Conservation (phyloP, 2,797 vertebrate species). For the Chiroxiphia lanceolata region DNA sequence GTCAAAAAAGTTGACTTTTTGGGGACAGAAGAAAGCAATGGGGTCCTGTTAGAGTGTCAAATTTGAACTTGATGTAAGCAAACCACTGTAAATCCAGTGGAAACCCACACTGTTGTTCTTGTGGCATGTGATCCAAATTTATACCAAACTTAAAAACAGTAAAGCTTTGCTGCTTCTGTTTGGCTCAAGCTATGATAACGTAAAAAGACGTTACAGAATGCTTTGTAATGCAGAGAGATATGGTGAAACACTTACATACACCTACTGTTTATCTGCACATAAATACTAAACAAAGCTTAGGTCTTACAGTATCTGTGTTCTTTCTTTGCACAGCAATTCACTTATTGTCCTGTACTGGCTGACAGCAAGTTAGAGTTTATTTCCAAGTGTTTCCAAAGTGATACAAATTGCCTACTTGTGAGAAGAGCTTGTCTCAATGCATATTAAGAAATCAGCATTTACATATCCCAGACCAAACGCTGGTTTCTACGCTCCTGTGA, state of each 20-base stretch:
- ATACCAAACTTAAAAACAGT: neutral
- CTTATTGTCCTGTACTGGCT: neutral
- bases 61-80: neutral
- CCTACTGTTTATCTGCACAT: neutral
- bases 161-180: neutral
- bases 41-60: neutral
- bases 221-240: neutral
- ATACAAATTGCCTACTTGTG: neutral
- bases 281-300: neutral
- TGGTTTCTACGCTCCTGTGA: neutral
- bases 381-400: neutral
- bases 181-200: neutral
- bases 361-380: neutral
- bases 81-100: neutral
- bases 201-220: neutral
- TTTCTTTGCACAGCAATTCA: neutral
- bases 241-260: neutral
- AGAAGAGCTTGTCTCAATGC: neutral
- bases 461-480: neutral
- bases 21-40: neutral
- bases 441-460: neutral
- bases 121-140: neutral
- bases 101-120: neutral
- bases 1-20: neutral
- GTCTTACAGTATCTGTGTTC: neutral